Base-by-base conservation (phyloP, 2,888 invertebrate genomes). In the Melanostoma mellinum region DNA sequence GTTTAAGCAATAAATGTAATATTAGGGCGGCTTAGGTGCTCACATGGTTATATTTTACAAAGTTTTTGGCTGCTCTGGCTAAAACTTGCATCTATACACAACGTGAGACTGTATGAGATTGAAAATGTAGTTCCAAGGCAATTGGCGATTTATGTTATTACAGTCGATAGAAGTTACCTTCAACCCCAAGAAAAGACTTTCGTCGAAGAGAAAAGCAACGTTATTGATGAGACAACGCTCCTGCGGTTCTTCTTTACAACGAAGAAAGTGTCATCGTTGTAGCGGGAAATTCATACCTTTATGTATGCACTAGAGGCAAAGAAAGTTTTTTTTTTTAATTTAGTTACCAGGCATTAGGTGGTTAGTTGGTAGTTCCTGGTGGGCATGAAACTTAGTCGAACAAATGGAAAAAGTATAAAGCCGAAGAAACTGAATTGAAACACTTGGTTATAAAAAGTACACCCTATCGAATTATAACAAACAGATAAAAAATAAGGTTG, bases 1-100 rank as follows among this genome's bases (percentile, higher is more conserved):
- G 76, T 77, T 77, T 38, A 42, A 50, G 50, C 69, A 42, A 61
- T 69, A 56, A 76, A 63, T 48, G 76, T 76, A 55, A 32, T 40
- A 53, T 35, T 33, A 40, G 8, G 56, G n/a, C n/a, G 30, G 48
- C 56, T 77, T 52, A 61, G 52, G 52, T 75, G 42, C 44, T 42
- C 53, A 46, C 42, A 50, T 60, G 58, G 67, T 58, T 75, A 67
- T 42, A 56, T 52, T n/a, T 10, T 32, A 36, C 4, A 67, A 56
- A 38, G 56, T 74, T 56, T 3, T 35, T 30, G 42, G 32, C 20
- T 33, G 32, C 32, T 9, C 3, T 32, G 42, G 58, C 20, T 6
- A 30, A 50, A 58, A 73, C 36, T 73, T 73, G n/a, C 33, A 56
- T 58, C 32, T 20, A 30, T 40, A 42, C 40, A 20, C 20, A 20